phyloP scores from a whole-genome alignment of 2,888 invertebrate genomes.

The Deroplatys truncata region DNA sequence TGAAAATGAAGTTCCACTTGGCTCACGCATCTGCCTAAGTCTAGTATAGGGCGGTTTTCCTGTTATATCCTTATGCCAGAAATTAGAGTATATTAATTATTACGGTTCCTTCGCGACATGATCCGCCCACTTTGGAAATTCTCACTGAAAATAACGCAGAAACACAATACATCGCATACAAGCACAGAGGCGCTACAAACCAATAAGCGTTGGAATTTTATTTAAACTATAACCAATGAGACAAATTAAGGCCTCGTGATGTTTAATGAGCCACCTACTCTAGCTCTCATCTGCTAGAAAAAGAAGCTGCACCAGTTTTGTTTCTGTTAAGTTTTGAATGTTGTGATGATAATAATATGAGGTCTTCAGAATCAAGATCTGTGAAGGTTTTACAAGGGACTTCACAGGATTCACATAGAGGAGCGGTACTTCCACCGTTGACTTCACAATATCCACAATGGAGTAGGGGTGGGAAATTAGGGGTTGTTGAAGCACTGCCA shows the following conservation, averaged over 20 bases:
- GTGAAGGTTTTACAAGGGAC: conserved; percentile 13
- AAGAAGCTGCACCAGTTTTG: neutral
- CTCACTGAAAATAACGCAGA: neutral
- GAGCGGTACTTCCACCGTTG: conserved; percentile 4
- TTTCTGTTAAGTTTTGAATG: neutral
- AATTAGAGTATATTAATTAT: no score
- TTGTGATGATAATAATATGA: neutral
- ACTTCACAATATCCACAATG: conserved; percentile 13
- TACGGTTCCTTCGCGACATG: neutral
- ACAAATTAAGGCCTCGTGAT: neutral
- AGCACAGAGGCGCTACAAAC: no score
- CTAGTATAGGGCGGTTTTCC: no score
- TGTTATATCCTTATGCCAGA: no score
- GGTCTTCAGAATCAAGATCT: conserved; percentile 9
- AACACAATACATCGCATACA: neutral
- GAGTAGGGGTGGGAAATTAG: conserved; percentile 19
- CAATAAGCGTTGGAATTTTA: no score
- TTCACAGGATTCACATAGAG: neutral
- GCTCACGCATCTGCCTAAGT: no score
- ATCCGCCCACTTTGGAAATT: neutral
- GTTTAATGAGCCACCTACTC: neutral
- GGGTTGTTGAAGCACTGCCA: neutral
- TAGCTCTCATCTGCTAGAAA: neutral
- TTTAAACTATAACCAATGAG: no score
- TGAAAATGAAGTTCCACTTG: no score